Evolutionary conservation across 2,888 invertebrate species (phyloP).

Genomic region (Branchinecta sandiegonensis): DNA sequence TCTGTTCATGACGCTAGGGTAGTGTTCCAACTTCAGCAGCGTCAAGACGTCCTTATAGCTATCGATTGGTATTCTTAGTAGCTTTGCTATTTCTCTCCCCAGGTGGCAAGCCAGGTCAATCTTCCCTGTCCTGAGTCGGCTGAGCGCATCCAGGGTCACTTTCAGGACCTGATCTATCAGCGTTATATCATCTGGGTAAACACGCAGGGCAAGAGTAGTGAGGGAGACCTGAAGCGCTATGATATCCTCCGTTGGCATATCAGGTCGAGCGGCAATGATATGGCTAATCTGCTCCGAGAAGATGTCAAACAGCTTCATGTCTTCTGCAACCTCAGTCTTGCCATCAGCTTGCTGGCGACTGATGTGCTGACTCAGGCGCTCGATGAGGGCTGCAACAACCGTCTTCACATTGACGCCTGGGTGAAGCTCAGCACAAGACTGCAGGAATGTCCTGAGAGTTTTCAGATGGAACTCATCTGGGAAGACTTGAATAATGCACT

Average conservation of each 20-base stretch:
- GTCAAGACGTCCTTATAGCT: slow-evolving; percentile 83
- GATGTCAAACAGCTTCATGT: slow-evolving; percentile 90
- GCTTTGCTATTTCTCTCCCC: slow-evolving; percentile 79
- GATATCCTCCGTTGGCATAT: slow-evolving; percentile 92
- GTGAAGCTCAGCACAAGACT: slow-evolving; percentile 92
- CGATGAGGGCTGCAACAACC: slow-evolving; percentile 90
- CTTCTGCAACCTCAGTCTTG: slow-evolving; percentile 52
- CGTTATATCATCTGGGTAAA: slow-evolving; percentile 84
- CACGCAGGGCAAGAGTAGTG: slow-evolving; percentile 85
- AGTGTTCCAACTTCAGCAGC: slow-evolving; percentile 71
- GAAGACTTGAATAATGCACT: slow-evolving; percentile 96
- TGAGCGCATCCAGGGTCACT: slow-evolving; percentile 77
- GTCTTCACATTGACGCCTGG: slow-evolving; percentile 94
- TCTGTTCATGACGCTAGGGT: slow-evolving; percentile 65
- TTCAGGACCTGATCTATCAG: slow-evolving; percentile 90
- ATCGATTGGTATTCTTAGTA: slow-evolving; percentile 86
- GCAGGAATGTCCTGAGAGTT: slow-evolving; percentile 83
- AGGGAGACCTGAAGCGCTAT: slow-evolving; percentile 87
- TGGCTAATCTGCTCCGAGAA: slow-evolving; percentile 94
- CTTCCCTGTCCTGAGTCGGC: slow-evolving; percentile 70
- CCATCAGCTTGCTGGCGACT: slow-evolving; percentile 50
- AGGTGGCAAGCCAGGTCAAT: slow-evolving; percentile 42
- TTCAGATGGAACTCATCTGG: slow-evolving; percentile 98
- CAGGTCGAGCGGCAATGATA: slow-evolving; percentile 79
- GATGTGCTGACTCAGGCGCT: slow-evolving; percentile 68